Evolutionary conservation across 2,113 vertebrate species (phyloP).

Genomic region (Tachycineta bicolor): DNA sequence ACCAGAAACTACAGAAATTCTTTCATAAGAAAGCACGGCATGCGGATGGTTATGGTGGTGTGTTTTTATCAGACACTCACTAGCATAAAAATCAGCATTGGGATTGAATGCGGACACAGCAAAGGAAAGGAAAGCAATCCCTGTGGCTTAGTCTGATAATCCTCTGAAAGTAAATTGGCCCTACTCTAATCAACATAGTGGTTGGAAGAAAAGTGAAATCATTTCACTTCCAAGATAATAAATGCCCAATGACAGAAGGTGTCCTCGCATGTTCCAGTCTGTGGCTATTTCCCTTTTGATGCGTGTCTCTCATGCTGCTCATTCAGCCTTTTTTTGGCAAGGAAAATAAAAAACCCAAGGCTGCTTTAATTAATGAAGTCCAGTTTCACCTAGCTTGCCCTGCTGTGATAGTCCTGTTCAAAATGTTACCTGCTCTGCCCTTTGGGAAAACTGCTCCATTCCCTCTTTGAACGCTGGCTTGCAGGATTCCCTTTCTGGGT

Average conservation of each 20-base stretch:
- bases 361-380: conserved; percentile 60
- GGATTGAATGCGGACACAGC: not conserved
- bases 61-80: not conserved
- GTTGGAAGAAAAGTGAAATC: conserved; percentile 57
- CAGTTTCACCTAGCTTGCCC: conserved; percentile 44
- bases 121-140: conserved; percentile 60
- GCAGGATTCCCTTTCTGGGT: not conserved
- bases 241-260: not conserved
- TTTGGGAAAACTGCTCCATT: not conserved
- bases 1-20: not conserved
- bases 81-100: not conserved
- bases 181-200: conserved; percentile 47
- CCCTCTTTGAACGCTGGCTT: not conserved
- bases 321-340: not conserved
- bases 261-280: not conserved
- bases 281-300: not conserved
- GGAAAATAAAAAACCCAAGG: not conserved
- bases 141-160: conserved; percentile 51
- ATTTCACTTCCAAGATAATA: not conserved
- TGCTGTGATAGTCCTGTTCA: conserved; percentile 49
- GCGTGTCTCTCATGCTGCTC: accelerated
- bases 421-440: not conserved
- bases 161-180: conserved; percentile 66
- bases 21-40: accelerated
- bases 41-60: not conserved